phyloP scores from a whole-genome alignment of 1,140 invertebrate species.

The Bombus waltoni region DNA sequence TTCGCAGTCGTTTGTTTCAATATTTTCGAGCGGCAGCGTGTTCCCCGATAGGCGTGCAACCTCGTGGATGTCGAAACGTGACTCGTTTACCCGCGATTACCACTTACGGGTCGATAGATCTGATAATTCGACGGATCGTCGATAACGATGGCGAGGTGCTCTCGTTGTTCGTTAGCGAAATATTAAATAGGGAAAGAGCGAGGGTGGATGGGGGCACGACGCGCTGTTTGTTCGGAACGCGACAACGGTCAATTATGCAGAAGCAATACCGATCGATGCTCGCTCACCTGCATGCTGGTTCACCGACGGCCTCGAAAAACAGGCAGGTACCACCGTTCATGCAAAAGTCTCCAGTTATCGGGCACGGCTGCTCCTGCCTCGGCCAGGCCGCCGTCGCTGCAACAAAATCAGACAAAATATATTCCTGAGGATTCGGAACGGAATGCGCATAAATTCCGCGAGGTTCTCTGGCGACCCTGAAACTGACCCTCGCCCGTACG shows the following conservation, averaged over 20 bases:
- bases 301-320: conserved; percentile 89
- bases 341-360: conserved; percentile 87
- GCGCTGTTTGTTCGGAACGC: neutral
- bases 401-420: conserved; percentile 68
- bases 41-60: neutral
- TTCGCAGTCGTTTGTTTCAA: conserved; percentile 38
- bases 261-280: neutral
- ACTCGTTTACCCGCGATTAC: neutral
- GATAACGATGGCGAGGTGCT: neutral
- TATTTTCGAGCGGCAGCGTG: neutral
- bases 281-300: conserved; percentile 91
- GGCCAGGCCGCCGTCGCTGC: conserved; percentile 84
- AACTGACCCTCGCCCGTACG: too few relatives aligned
- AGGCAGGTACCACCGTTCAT: conserved; percentile 92
- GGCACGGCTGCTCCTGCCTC: conserved; percentile 86
- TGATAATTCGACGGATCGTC: neutral
- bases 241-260: conserved; percentile 38
- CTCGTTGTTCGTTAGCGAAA: neutral
- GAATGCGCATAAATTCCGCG: conserved; percentile 16
- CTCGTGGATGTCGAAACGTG: neutral
- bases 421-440: neutral
- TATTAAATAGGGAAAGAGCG: neutral
- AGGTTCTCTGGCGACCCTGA: too few relatives aligned
- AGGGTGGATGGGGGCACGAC: neutral
- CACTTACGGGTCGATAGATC: neutral